phyloP scores from a whole-genome alignment of 2,113 vertebrate species.

The Grantiella picta region DNA sequence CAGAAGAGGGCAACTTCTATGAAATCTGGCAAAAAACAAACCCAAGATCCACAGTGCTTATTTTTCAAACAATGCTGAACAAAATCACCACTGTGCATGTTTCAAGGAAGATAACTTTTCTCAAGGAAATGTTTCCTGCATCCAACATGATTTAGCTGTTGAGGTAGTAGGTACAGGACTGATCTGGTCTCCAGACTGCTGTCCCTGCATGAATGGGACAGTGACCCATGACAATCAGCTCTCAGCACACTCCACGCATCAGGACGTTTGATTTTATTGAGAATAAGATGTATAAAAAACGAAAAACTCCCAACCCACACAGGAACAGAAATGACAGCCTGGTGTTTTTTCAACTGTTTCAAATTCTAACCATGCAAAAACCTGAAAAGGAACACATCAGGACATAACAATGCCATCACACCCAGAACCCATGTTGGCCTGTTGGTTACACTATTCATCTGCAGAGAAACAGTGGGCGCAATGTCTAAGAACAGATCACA shows the following conservation, averaged over 20 bases:
- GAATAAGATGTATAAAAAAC: not conserved
- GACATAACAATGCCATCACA: not conserved
- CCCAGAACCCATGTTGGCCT: not conserved
- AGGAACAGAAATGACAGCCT: not conserved
- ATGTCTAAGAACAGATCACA: not conserved
- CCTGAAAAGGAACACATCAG: not conserved
- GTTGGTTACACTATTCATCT: accelerated
- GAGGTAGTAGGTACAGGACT: not conserved
- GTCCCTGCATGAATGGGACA: not conserved
- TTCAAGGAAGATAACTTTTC: not conserved
- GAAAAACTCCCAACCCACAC: not conserved
- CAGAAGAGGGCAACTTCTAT: not conserved
- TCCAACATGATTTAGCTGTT: not conserved
- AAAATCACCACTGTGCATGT: not conserved
- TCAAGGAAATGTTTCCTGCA: not conserved
- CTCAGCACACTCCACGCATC: accelerated
- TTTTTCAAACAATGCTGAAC: not conserved
- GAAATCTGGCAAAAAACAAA: not conserved
- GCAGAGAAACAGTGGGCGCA: not conserved
- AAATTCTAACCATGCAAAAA: not conserved
- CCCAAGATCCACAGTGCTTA: not conserved
- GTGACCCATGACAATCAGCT: not conserved
- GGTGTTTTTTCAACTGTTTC: not conserved
- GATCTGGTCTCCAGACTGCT: not conserved
- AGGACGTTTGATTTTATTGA: not conserved